Evolutionary conservation across 64 coral and sea anemone species (phyloP).

Genomic region (Catalaphyllia jardinei): DNA sequence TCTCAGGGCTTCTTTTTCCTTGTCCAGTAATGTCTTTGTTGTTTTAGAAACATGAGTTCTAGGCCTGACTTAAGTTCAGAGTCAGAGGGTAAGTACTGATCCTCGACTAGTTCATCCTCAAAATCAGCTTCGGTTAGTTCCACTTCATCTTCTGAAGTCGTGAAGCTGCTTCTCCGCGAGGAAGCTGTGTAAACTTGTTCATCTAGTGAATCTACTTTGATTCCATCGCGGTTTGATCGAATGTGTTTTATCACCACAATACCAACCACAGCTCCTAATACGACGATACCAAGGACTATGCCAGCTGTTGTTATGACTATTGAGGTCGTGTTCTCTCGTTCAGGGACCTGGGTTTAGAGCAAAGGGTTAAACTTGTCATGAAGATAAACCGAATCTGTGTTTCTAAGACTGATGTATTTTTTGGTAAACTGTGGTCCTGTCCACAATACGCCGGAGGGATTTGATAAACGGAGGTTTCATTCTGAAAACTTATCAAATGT

Average conservation of each 20-base stretch:
- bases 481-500: too few relatives aligned
- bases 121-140: constrained; percentile 84
- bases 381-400: too few relatives aligned
- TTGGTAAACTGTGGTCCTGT: too few relatives aligned
- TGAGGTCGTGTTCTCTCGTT: constrained; percentile 65
- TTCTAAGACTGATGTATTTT: too few relatives aligned
- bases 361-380: too few relatives aligned
- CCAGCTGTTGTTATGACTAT: constrained; percentile 74
- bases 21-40: constrained; percentile 98
- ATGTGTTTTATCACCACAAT: constrained; percentile 62
- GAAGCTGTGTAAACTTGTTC: constrained; percentile 64
- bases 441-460: too few relatives aligned
- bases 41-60: constrained; percentile 97
- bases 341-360: constrained; percentile 44
- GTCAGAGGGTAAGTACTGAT: constrained; percentile 92
- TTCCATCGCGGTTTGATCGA: constrained; percentile 25
- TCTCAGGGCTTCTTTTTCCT: constrained; percentile 72
- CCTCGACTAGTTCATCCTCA: constrained; percentile 95
- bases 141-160: constrained; percentile 83
- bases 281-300: constrained; percentile 65
- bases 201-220: constrained; percentile 64
- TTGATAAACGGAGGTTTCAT: too few relatives aligned
- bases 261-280: constrained; percentile 54
- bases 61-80: constrained; percentile 97
- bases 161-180: constrained; percentile 84